These are phyloP conservation scores for Conus canariensis DNA, from an alignment of 2,888 invertebrate species.

Conservation along the genomic window DNA sequence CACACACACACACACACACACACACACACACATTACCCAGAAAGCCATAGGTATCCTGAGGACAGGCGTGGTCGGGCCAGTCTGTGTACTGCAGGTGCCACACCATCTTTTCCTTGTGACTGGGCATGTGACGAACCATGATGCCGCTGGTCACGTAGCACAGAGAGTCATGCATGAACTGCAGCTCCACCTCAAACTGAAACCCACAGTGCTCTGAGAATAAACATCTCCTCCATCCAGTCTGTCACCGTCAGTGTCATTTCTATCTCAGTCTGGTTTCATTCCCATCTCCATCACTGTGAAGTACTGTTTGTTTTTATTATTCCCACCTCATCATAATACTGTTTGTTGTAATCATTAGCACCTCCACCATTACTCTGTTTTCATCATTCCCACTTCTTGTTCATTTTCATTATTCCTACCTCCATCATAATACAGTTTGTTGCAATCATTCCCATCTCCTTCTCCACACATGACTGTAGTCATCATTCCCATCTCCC, in stretches of 20 bases:
- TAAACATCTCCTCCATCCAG: too few relatives aligned
- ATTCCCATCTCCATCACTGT: background rate
- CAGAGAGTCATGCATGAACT: conserved; percentile 77
- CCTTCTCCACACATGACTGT: too few relatives aligned
- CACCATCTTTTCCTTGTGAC: conserved; percentile 79
- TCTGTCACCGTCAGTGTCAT: too few relatives aligned
- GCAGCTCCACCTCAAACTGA: conserved; percentile 86
- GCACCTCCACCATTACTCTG: too few relatives aligned
- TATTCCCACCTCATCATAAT: background rate
- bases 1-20: conserved; percentile 10
- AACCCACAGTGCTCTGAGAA: conserved; percentile 11
- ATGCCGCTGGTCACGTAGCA: conserved; percentile 79
- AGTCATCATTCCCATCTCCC: too few relatives aligned
- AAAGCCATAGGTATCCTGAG: conserved; percentile 85
- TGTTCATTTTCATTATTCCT: too few relatives aligned
- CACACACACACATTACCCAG: conserved; percentile 78
- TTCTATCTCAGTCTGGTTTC: background rate
- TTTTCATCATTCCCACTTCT: too few relatives aligned
- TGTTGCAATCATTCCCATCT: too few relatives aligned
- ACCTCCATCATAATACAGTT: too few relatives aligned
- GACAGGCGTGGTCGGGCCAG: conserved; percentile 86
- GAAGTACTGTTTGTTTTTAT: background rate
- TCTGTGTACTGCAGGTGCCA: conserved; percentile 92
- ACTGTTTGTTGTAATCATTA: too few relatives aligned
- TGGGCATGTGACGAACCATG: conserved; percentile 73